phyloP scores from a whole-genome alignment of 2,797 vertebrate species.

The Eupleurogrammus muticus region DNA sequence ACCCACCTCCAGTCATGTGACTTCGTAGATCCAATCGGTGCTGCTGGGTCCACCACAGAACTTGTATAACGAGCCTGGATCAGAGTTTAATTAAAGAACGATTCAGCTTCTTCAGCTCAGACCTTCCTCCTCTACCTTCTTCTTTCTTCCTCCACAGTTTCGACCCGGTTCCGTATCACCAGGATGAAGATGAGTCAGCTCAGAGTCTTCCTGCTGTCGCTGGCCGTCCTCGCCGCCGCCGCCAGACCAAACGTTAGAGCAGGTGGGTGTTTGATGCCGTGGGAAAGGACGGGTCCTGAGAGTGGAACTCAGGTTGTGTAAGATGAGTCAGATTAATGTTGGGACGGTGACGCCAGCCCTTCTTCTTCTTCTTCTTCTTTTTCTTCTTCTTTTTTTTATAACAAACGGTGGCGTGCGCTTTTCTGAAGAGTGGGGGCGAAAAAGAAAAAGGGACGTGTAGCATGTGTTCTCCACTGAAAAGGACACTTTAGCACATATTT shows the following conservation, averaged over 20 bases:
- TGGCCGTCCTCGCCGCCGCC: constrained; percentile 77
- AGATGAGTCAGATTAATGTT: neutral
- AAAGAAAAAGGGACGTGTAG: too few relatives aligned
- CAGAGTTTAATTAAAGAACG: neutral
- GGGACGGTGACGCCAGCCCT: neutral
- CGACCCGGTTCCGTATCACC: constrained; percentile 36
- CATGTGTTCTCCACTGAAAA: too few relatives aligned
- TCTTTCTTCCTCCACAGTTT: constrained; percentile 29
- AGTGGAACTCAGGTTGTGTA: neutral
- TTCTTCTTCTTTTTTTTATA: neutral
- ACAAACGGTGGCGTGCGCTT: neutral
- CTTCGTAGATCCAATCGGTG: too few relatives aligned
- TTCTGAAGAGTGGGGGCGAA: too few relatives aligned
- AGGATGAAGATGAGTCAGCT: constrained; percentile 80
- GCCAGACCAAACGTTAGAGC: constrained; percentile 82
- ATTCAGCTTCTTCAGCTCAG: too few relatives aligned
- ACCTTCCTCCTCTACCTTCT: constrained; percentile 13
- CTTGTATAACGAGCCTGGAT: accelerated
- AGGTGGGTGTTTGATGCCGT: constrained; percentile 68
- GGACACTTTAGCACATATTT: too few relatives aligned
- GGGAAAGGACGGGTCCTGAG: neutral
- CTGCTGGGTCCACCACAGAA: too few relatives aligned
- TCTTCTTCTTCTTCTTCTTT: too few relatives aligned
- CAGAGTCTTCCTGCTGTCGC: constrained; percentile 76
- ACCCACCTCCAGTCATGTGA: too few relatives aligned